phyloP scores from a whole-genome alignment of 2,113 vertebrate genomes.

The Xiphophorus hellerii region DNA sequence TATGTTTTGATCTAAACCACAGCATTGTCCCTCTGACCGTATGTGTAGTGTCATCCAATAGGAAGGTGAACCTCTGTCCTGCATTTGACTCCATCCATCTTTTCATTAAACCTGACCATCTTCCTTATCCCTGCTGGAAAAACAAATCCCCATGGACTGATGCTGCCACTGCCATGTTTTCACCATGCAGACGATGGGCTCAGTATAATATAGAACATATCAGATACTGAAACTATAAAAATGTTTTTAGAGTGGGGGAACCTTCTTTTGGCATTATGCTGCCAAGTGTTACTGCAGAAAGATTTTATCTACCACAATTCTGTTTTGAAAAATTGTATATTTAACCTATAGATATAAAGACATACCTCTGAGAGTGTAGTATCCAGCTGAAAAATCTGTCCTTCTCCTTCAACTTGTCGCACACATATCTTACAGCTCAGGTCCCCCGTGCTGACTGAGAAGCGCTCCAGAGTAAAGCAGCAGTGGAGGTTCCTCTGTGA shows the following conservation, averaged over 20 bases:
- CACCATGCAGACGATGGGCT: not conserved
- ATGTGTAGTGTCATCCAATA: too few relatives aligned
- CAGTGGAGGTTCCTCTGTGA: conserved; percentile 94
- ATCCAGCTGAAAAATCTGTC: conserved; percentile 97
- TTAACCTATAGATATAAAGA: not conserved
- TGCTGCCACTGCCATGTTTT: not conserved
- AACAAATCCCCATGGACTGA: too few relatives aligned
- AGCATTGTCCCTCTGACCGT: not conserved
- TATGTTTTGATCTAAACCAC: not conserved
- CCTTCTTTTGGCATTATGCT: not conserved
- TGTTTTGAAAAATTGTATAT: not conserved
- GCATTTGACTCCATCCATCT: not conserved
- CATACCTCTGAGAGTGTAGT: conserved; percentile 90
- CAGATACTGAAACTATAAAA: too few relatives aligned
- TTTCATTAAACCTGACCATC: too few relatives aligned
- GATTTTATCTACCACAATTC: not conserved
- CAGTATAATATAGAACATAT: too few relatives aligned
- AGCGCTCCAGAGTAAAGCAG: conserved; percentile 93
- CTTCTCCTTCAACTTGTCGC: conserved; percentile 96
- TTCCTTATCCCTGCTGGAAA: too few relatives aligned
- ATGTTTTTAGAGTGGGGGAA: too few relatives aligned
- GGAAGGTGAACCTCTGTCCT: not conserved
- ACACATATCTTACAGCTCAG: conserved; percentile 96
- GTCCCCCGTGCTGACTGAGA: conserved; percentile 86
- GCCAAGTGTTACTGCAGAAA: not conserved